These are phyloP conservation scores for Nothura maculosa DNA, from an alignment of 2,797 vertebrate genomes.

Conservation along the genomic window DNA sequence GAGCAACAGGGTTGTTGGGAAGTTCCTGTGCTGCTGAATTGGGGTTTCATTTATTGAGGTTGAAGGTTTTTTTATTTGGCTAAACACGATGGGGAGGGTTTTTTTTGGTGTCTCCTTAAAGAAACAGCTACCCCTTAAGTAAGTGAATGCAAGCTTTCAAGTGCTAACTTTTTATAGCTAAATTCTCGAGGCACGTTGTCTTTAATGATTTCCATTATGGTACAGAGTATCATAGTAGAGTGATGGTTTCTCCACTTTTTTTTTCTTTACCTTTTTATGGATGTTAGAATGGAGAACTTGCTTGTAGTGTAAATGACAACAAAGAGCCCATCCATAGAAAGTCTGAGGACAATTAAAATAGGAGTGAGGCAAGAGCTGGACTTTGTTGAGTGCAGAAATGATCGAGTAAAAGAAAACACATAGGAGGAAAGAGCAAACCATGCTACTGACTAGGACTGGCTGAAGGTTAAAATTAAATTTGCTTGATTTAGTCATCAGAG, in stretches of 20 bases:
- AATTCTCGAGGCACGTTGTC: not conserved
- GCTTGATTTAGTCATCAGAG: not conserved
- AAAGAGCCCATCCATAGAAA: not conserved
- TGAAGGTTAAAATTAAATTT: too few species aligned
- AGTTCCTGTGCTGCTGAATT: not conserved
- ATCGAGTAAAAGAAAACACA: not conserved
- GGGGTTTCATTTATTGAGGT: not conserved
- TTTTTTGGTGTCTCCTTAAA: rapidly evolving
- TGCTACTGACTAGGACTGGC: not conserved
- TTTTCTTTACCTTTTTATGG: not conserved
- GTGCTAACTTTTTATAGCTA: not conserved
- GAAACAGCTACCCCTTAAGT: not conserved
- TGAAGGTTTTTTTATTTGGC: not conserved
- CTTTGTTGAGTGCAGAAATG: not conserved
- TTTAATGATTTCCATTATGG: not conserved
- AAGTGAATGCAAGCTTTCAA: not conserved
- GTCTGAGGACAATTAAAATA: not conserved
- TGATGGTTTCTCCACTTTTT: not conserved
- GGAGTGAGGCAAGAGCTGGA: not conserved
- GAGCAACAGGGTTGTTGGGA: not conserved
- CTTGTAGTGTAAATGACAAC: not conserved
- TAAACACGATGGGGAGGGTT: rapidly evolving
- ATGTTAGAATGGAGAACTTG: not conserved
- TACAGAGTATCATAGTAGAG: too few species aligned
- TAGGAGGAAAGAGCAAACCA: not conserved